Evolutionary conservation across 2,113 vertebrate genomes (phyloP).

Genomic region (Coregonus clupeaformis): DNA sequence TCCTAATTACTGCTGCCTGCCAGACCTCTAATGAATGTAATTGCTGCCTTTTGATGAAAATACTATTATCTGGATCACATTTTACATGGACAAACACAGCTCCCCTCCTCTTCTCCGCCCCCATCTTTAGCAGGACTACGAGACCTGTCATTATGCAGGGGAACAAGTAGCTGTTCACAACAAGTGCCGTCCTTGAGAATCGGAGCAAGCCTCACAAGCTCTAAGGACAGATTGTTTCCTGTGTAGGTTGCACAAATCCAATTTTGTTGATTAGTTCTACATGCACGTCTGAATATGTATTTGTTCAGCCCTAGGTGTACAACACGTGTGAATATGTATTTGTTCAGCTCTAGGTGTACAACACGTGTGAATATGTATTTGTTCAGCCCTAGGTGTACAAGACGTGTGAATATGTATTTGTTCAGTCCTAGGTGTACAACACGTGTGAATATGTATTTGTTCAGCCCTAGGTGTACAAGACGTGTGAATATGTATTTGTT

Average conservation of each 20-base stretch:
- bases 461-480: no score
- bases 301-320: background rate
- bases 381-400: no score
- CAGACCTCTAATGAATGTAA: slow-evolving; percentile 87
- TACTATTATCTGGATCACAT: slow-evolving; percentile 88
- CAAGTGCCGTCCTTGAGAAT: slow-evolving; percentile 88
- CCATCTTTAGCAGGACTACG: slow-evolving; percentile 85
- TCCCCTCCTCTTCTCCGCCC: no score
- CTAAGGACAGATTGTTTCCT: slow-evolving; percentile 88
- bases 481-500: no score
- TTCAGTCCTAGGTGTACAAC: no score
- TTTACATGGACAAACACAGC: slow-evolving; percentile 87
- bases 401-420: no score
- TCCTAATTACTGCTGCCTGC: slow-evolving; percentile 80
- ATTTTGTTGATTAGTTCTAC: no score
- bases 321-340: no score
- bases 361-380: no score
- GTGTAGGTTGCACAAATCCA: no score
- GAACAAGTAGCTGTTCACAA: slow-evolving; percentile 94
- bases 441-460: no score
- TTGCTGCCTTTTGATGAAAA: slow-evolving; percentile 93
- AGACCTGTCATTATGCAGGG: slow-evolving; percentile 92
- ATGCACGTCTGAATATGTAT: slow-evolving; percentile 72
- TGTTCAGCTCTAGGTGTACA: no score
- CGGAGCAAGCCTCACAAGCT: slow-evolving; percentile 85